Evolutionary conservation across 1,140 invertebrate genomes (phyloP).

Genomic region (Vanessa atalanta): DNA sequence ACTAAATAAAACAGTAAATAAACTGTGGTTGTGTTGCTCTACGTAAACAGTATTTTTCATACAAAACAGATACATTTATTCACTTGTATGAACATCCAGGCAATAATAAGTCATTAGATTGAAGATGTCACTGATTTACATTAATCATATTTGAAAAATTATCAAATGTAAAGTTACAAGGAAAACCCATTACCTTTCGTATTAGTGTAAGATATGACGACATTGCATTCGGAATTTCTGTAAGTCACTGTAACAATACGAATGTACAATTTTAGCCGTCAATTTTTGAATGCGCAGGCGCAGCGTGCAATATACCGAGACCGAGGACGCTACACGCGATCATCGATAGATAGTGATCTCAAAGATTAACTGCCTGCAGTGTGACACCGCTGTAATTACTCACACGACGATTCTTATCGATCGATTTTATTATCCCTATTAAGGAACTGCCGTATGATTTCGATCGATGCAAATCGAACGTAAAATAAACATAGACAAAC

Average conservation of each 20-base stretch:
- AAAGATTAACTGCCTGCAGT: conserved; percentile 68
- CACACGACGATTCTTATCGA: conserved; percentile 69
- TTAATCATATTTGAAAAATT: conserved; percentile 64
- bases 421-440: conserved; percentile 62
- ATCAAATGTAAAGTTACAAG: conserved; percentile 49
- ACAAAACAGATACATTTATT: conserved; percentile 13
- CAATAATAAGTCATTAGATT: conserved; percentile 47
- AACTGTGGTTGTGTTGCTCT: not conserved
- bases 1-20: not conserved
- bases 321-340: conserved; percentile 64
- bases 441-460: conserved; percentile 40
- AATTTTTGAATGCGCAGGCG: conserved; percentile 42
- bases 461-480: conserved; percentile 35
- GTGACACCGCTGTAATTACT: conserved; percentile 74
- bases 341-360: conserved; percentile 69
- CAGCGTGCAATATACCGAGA: conserved; percentile 43
- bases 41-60: conserved; percentile 11
- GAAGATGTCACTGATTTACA: conserved; percentile 48
- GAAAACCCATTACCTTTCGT: conserved; percentile 55
- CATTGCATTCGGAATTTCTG: conserved; percentile 41
- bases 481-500: conserved; percentile 21
- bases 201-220: conserved; percentile 48
- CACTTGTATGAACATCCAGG: conserved; percentile 1
- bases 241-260: conserved; percentile 43
- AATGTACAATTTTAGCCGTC: conserved; percentile 48